A percentile compares a stretch with the other conserved stretches of the same genome.
These are phyloP conservation scores for Miichthys miiuy DNA, from an alignment of 2,797 vertebrate species.

Conservation along the genomic window DNA sequence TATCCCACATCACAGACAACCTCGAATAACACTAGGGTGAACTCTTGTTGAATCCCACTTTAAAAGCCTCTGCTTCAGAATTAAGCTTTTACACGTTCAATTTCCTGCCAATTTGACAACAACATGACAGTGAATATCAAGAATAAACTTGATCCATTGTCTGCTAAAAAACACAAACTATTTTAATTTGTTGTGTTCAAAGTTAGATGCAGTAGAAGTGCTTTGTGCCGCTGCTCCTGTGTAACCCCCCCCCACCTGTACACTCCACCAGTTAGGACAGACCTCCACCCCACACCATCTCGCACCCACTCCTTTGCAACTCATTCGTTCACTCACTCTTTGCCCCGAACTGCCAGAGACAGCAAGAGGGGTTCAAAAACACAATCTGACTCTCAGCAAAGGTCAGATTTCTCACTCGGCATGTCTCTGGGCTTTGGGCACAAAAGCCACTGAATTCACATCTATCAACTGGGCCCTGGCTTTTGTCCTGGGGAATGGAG, in stretches of 20 bases:
- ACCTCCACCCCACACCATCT: constrained; percentile 53
- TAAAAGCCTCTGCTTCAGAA: constrained; percentile 79
- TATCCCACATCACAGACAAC: constrained; percentile 82
- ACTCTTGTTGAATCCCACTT: constrained; percentile 80
- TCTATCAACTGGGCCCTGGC: constrained; percentile 87
- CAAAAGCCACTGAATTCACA: constrained; percentile 91
- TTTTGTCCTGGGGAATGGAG: constrained; percentile 86
- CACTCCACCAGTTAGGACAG: constrained; percentile 60
- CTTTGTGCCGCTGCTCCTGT: constrained; percentile 29
- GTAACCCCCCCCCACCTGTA: constrained; percentile 63
- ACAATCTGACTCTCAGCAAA: constrained; percentile 88
- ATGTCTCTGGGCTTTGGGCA: constrained; percentile 87
- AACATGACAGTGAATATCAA: constrained; percentile 80
- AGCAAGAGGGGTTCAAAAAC: constrained; percentile 87
- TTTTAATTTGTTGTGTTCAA: constrained; percentile 68
- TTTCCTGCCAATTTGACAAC: constrained; percentile 87
- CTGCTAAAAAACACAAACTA: constrained; percentile 68
- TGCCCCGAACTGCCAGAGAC: constrained; percentile 81
- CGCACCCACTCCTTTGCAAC: constrained; percentile 62
- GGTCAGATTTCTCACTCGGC: constrained; percentile 90
- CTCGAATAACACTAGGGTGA: constrained; percentile 81
- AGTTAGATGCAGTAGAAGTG: constrained; percentile 48
- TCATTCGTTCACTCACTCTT: constrained; percentile 75
- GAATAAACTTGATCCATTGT: constrained; percentile 64
- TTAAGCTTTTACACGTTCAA: constrained; percentile 85